Conservation (phyloP, 2,797 vertebrate species). For the Sebastes nivosus region DNA sequence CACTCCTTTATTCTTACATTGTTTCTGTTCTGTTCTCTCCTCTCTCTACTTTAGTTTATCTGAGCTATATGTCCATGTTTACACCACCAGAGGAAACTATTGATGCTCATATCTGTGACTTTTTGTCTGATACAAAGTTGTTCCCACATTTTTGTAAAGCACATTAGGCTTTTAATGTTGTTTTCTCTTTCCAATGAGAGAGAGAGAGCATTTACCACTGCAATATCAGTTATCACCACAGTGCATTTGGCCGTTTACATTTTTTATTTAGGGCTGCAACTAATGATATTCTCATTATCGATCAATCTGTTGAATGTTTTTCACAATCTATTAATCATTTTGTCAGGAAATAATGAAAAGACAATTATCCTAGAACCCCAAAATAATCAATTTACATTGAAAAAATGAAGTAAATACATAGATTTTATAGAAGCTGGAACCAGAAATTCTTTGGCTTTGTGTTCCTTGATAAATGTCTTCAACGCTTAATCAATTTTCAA, state of each 20-base stretch:
- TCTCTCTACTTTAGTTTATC: background rate
- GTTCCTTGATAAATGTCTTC: background rate
- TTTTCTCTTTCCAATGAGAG: background rate
- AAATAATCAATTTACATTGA: background rate
- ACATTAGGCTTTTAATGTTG: background rate
- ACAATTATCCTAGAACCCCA: too few relatives aligned
- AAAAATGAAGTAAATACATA: background rate
- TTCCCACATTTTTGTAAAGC: background rate
- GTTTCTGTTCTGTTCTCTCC: background rate
- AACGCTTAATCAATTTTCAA: background rate
- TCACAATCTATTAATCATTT: background rate
- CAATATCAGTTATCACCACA: background rate
- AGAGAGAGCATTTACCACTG: background rate
- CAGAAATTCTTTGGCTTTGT: background rate
- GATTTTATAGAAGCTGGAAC: background rate
- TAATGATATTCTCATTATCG: background rate
- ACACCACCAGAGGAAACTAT: background rate
- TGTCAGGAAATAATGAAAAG: background rate
- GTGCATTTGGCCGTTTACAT: background rate
- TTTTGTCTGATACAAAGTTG: background rate
- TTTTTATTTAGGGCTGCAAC: background rate
- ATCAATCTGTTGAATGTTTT: background rate
- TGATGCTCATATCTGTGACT: background rate
- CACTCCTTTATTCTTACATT: background rate
- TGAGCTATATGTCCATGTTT: background rate